Base-by-base conservation (phyloP, 2,797 vertebrate genomes). In the Lacerta agilis region DNA sequence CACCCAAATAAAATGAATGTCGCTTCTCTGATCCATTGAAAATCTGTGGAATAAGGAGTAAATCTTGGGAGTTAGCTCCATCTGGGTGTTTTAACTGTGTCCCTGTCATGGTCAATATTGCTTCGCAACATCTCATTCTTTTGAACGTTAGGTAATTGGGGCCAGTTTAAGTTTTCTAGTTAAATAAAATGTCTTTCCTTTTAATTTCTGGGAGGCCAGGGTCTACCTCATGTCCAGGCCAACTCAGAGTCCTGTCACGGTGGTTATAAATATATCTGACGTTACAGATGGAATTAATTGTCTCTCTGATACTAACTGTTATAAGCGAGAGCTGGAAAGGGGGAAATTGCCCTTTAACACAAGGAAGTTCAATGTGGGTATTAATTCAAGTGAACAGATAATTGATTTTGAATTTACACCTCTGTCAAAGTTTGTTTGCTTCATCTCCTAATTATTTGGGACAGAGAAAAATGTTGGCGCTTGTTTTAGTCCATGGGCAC, bases 261-360 rank as follows among this genome's bases (percentile, higher is more conserved):
- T 80, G 36, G 66, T 58, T 77, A 73, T 87, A 76, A 76, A 87
- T 66, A 67, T 27, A 76, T 67, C 43, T 67, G 91, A 85, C 81
- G 64, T 43, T 86, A 82, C 79, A 55, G 81, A 87, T 94, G 90
- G 87, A 83, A 91, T 80, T 58, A 91, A 90, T 94, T 93, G 85
- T 66, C 84, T 72, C 71, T 38, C 83, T 79, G 87, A 88, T 87
- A 79, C 71, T 86, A 83, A 91, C 87, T 81, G 83, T 88, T 88
- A 45, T 87, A 88, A 67, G 89, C 3, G 36, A 72, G 9, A n/a
- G 55, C 41, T 29, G 3, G 58, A 41, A 75, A 81, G 81, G 8
- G 49, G n/a, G 71, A 76, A 8, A 9, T 18, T 45, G 33, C 43
- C 33, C 45, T 18, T 79, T 71, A 55, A 55, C 69, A 64, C 29